phyloP scores from a whole-genome alignment of 1,140 invertebrate species.

The Neodiprion lecontei region DNA sequence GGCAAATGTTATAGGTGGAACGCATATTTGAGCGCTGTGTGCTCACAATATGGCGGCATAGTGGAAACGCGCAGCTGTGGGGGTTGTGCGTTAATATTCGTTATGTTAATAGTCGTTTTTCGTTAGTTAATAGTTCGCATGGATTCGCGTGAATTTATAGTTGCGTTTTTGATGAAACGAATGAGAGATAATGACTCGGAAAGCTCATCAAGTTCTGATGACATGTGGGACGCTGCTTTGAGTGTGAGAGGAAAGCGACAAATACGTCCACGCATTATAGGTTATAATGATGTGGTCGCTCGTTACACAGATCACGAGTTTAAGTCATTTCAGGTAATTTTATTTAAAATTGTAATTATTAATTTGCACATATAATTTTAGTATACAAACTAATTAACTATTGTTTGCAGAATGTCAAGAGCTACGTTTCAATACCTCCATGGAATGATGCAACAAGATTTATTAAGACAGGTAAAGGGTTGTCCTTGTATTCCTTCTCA shows the following conservation, averaged over 20 bases:
- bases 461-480: conserved; percentile 11
- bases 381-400: not conserved
- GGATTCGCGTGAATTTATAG: too few relatives aligned
- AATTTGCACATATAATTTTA: not conserved
- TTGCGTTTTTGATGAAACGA: too few relatives aligned
- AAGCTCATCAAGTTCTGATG: conserved; percentile 7
- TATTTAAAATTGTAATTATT: conserved; percentile 6
- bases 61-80: too few relatives aligned
- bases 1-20: not conserved
- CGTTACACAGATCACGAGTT: not conserved
- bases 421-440: conserved; percentile 18
- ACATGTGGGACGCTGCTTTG: conserved; percentile 10
- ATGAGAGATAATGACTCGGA: too few relatives aligned
- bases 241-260: conserved; percentile 12
- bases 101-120: too few relatives aligned
- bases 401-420: conserved; percentile 20
- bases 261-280: conserved; percentile 14
- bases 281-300: conserved; percentile 14
- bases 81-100: too few relatives aligned
- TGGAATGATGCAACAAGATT: conserved; percentile 7
- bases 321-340: conserved; percentile 21
- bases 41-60: too few relatives aligned
- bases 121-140: too few relatives aligned
- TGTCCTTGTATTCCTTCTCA: conserved; percentile 19
- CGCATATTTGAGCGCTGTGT: too few relatives aligned